These are phyloP conservation scores for Selenia dentaria DNA, from an alignment of 2,888 invertebrate species.

Conservation along the genomic window DNA sequence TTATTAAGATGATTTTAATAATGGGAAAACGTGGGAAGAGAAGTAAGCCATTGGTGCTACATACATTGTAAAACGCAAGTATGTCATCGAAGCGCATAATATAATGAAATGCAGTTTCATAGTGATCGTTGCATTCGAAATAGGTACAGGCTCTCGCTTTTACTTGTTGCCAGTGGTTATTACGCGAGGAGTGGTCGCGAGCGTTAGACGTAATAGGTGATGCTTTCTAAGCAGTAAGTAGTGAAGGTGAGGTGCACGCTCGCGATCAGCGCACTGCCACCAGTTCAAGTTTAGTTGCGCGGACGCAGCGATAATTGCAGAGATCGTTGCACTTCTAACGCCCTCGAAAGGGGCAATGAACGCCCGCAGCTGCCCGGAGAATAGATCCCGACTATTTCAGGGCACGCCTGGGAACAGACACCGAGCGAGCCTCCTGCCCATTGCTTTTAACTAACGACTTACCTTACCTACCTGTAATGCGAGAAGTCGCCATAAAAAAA, in stretches of 20 bases:
- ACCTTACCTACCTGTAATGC: slow-evolving; percentile 71
- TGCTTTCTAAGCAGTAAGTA: slow-evolving; percentile 82
- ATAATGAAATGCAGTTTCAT: slow-evolving; percentile 20
- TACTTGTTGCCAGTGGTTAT: slow-evolving; percentile 56
- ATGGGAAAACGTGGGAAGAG: slow-evolving; percentile 54
- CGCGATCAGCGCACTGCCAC: slow-evolving; percentile 56
- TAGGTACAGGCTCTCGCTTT: slow-evolving; percentile 68
- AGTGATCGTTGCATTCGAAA: slow-evolving; percentile 38
- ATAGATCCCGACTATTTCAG: slow-evolving; percentile 83
- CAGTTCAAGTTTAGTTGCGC: slow-evolving; percentile 79
- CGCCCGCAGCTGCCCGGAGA: slow-evolving; percentile 82
- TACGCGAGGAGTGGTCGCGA: slow-evolving; percentile 46
- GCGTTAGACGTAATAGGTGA: slow-evolving; percentile 69
- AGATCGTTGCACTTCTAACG: slow-evolving; percentile 83
- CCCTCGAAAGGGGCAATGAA: slow-evolving; percentile 78
- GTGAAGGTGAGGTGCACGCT: slow-evolving; percentile 78
- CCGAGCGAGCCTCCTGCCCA: slow-evolving; percentile 55
- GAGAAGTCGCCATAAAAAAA: slow-evolving; percentile 50
- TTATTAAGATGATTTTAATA: slow-evolving; percentile 49
- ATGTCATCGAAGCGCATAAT: too few relatives aligned
- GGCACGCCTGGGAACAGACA: slow-evolving; percentile 62
- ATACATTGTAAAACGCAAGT: slow-evolving; percentile 15
- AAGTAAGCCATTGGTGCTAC: slow-evolving; percentile 17
- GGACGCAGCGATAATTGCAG: slow-evolving; percentile 68
- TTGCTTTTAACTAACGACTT: slow-evolving; percentile 53